phyloP scores from a whole-genome alignment of 1,140 invertebrate species.

The Papilio glaucus region DNA sequence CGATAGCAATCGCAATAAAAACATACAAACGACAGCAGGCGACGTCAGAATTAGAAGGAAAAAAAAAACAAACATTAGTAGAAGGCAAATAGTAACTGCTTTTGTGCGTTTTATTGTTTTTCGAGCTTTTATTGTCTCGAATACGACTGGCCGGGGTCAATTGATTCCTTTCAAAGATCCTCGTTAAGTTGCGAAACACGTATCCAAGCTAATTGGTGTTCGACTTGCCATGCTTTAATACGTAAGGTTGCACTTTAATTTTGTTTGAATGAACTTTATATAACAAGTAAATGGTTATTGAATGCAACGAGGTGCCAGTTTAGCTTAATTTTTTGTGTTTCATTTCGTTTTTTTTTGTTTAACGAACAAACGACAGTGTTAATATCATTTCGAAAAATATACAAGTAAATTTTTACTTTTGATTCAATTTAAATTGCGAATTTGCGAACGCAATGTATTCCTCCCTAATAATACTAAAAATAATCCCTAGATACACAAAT shows the following conservation, averaged over 20 bases:
- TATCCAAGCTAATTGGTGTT: constrained; percentile 27
- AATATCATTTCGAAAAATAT: neutral
- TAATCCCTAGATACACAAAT: no score
- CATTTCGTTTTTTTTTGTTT: neutral
- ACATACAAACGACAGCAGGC: constrained; percentile 24
- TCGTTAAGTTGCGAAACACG: constrained; percentile 23
- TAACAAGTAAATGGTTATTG: neutral
- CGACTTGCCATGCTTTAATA: neutral
- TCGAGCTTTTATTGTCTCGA: constrained; percentile 30
- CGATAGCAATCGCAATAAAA: constrained; percentile 20
- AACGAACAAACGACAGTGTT: neutral
- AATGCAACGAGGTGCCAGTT: neutral
- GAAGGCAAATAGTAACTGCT: constrained; percentile 28
- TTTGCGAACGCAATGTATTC: no score
- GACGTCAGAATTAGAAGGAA: constrained; percentile 23
- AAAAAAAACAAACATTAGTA: constrained; percentile 30
- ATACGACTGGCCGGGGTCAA: constrained; percentile 10
- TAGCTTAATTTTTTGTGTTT: neutral
- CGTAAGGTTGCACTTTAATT: constrained; percentile 1
- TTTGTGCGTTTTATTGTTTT: constrained; percentile 32
- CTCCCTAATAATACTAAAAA: no score
- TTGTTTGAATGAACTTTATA: neutral
- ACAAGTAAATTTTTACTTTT: no score
- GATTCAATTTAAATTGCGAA: no score
- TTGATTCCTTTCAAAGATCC: constrained; percentile 30